Evolutionary conservation across 2,113 vertebrate genomes (phyloP).

Genomic region (Colinus virginianus): DNA sequence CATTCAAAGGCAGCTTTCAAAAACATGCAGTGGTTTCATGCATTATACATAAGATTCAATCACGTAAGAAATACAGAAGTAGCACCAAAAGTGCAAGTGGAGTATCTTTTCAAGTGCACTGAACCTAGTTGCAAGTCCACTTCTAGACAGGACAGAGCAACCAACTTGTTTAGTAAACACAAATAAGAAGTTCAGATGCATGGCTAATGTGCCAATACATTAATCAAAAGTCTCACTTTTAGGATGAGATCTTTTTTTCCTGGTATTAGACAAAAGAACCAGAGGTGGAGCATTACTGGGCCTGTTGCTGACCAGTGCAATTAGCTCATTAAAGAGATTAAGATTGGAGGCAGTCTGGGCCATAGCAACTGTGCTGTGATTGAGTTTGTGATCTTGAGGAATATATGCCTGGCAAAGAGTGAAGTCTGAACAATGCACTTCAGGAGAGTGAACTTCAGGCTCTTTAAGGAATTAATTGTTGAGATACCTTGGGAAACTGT

Average conservation of each 20-base stretch:
- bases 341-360: too few relatives aligned
- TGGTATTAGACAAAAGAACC: background rate
- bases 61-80: background rate
- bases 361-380: background rate
- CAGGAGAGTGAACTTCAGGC: too few relatives aligned
- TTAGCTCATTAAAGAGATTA: too few relatives aligned
- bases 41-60: background rate
- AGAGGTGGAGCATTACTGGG: too few relatives aligned
- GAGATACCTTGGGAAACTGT: too few relatives aligned
- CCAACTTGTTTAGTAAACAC: background rate
- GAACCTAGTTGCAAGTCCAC: background rate
- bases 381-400: too few relatives aligned
- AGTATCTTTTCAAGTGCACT: background rate
- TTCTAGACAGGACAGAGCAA: background rate
- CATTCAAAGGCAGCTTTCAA: background rate
- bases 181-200: background rate
- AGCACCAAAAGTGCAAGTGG: background rate
- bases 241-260: background rate
- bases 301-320: too few relatives aligned
- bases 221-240: background rate
- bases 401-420: too few relatives aligned
- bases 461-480: too few relatives aligned
- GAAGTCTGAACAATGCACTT: too few relatives aligned
- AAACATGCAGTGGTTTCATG: background rate
- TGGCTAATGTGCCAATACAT: background rate